These are phyloP conservation scores for Conus betulinus DNA, from an alignment of 1,140 invertebrate genomes.

Conservation along the genomic window DNA sequence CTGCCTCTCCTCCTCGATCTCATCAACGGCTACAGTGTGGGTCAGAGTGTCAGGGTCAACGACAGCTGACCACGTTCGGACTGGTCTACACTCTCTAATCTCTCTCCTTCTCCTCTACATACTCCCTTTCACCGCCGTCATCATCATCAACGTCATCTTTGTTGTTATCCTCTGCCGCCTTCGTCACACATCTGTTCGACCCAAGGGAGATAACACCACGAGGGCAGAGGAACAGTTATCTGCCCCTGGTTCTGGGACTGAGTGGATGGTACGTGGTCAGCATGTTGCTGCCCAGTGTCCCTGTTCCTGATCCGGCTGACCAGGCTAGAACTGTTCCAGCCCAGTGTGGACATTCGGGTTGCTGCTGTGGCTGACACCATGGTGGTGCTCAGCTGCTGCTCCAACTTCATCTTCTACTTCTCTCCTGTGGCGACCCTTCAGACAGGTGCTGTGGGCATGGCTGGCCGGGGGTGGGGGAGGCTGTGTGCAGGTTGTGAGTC, in stretches of 20 bases:
- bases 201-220: background rate
- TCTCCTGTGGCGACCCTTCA: conserved; percentile 31
- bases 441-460: background rate
- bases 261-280: conserved; percentile 23
- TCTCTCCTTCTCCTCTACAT: conserved; percentile 35
- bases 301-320: conserved; percentile 28
- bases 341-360: conserved; percentile 18
- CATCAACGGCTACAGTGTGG: conserved; percentile 22
- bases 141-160: conserved; percentile 29
- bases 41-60: background rate
- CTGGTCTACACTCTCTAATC: conserved; percentile 32
- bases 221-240: conserved; percentile 2
- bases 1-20: conserved; percentile 24
- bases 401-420: conserved; percentile 37
- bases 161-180: conserved; percentile 28
- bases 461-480: background rate
- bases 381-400: conserved; percentile 12
- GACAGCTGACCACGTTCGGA: conserved; percentile 20
- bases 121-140: conserved; percentile 29
- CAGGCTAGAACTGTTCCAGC: conserved; percentile 22
- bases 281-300: conserved; percentile 29
- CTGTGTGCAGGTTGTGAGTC: background rate
- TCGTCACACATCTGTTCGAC: background rate
- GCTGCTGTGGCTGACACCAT: conserved; percentile 28
- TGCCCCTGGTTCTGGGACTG: conserved; percentile 20